These are phyloP conservation scores for Xylophagus ater DNA, from an alignment of 2,888 invertebrate species.

Conservation along the genomic window DNA sequence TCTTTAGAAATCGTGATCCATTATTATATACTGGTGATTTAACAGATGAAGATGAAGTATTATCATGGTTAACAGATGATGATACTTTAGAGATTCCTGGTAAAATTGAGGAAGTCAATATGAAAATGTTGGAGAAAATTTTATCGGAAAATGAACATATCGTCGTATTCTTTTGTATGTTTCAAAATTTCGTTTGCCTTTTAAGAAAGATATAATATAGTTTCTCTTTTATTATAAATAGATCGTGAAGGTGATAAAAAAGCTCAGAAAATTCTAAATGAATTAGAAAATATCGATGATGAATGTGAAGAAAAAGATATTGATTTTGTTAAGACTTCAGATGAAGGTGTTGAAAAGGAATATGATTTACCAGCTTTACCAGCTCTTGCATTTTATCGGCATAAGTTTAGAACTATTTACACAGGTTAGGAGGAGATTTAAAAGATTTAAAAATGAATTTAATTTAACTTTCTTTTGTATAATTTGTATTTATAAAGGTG, in stretches of 20 bases:
- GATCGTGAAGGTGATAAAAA: conserved; percentile 85
- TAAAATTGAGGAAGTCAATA: conserved; percentile 85
- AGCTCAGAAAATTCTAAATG: conserved; percentile 75
- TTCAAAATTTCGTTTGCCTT: not conserved
- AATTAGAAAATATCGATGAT: conserved; percentile 85
- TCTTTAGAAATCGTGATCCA: conserved; percentile 87
- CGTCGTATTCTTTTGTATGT: conserved; percentile 86
- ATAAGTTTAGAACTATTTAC: conserved; percentile 80
- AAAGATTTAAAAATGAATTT: not conserved
- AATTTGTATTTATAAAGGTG: conserved; percentile 39
- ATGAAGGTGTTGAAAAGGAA: conserved; percentile 75
- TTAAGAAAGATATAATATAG: not conserved
- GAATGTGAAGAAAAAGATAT: conserved; percentile 87
- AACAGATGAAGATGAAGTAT: conserved; percentile 81
- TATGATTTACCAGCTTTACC: conserved; percentile 75
- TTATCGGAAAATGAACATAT: conserved; percentile 77
- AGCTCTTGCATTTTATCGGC: conserved; percentile 74
- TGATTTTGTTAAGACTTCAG: conserved; percentile 84
- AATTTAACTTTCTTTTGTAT: not conserved
- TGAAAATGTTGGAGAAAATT: conserved; percentile 81
- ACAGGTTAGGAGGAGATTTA: conserved; percentile 39
- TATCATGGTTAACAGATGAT: conserved; percentile 85
- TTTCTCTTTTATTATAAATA: conserved; percentile 27
- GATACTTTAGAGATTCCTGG: conserved; percentile 84
- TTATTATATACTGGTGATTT: conserved; percentile 73